phyloP scores from a whole-genome alignment of 2,888 invertebrate genomes.

The Sepiola atlantica region DNA sequence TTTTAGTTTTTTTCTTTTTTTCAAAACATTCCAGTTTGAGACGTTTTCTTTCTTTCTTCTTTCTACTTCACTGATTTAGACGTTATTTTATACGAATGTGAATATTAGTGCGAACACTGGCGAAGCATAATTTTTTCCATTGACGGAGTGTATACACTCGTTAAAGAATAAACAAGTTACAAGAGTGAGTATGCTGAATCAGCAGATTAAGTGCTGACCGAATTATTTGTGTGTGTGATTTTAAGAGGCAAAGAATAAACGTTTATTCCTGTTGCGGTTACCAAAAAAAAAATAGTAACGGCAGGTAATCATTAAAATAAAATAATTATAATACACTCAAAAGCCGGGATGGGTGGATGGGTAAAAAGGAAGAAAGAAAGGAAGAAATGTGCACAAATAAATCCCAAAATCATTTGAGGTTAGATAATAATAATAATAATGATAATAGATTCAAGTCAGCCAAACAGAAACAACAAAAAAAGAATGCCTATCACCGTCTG shows the following conservation, averaged over 20 bases:
- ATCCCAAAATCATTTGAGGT: conserved; percentile 1
- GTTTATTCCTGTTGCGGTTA: not conserved
- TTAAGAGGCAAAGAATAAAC: not conserved
- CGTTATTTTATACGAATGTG: no score
- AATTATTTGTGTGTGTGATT: not conserved
- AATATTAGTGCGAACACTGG: no score
- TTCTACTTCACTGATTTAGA: no score
- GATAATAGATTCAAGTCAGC: not conserved
- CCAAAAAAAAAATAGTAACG: not conserved
- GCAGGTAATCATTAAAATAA: not conserved
- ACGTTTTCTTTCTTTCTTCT: no score
- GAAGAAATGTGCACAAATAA: not conserved
- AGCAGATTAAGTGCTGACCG: not conserved
- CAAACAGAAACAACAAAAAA: not conserved
- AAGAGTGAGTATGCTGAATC: not conserved
- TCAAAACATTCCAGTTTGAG: no score
- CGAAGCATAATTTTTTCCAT: no score
- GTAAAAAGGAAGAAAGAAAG: not conserved
- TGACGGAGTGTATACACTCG: no score
- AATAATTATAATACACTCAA: not conserved
- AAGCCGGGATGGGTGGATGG: not conserved
- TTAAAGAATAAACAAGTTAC: no score
- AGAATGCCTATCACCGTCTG: not conserved
- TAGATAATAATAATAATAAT: no score
- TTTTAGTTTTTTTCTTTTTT: no score